A percentile compares a stretch with the other conserved stretches of the same genome.
These are phyloP conservation scores for Enteromius afrohamiltoni DNA, from an alignment of 2,797 vertebrate genomes.

Conservation along the genomic window DNA sequence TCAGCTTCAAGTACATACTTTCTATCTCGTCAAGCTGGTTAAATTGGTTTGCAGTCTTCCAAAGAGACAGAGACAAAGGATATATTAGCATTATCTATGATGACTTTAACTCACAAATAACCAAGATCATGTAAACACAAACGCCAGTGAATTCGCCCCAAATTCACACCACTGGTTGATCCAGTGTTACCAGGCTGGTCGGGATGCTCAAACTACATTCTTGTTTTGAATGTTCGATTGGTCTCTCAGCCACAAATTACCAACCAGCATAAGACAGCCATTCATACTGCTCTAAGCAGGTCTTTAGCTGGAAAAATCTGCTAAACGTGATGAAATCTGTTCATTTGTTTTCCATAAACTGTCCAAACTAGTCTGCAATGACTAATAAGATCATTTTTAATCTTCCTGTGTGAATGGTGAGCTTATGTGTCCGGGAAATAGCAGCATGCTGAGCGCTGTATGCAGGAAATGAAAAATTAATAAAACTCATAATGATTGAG, in stretches of 20 bases:
- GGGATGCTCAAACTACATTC: neutral
- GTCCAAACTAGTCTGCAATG: neutral
- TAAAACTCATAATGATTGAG: slow-evolving; percentile 9
- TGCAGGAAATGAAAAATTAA: neutral
- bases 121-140: neutral
- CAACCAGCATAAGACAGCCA: neutral
- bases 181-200: neutral
- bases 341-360: neutral
- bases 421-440: neutral
- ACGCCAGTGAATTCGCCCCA: neutral
- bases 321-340: neutral
- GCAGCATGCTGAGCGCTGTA: neutral
- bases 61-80: slow-evolving; percentile 17
- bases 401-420: neutral
- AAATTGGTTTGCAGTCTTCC: slow-evolving; percentile 9
- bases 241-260: neutral
- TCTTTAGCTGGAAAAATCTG: neutral
- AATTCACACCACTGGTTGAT: neutral
- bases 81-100: neutral
- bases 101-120: neutral
- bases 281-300: neutral
- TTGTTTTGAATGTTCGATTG: neutral
- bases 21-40: neutral
- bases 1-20: slow-evolving; percentile 20
- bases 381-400: neutral